Conservation (phyloP, 2,797 vertebrate species). For the Pseudomugil gertrudae region DNA sequence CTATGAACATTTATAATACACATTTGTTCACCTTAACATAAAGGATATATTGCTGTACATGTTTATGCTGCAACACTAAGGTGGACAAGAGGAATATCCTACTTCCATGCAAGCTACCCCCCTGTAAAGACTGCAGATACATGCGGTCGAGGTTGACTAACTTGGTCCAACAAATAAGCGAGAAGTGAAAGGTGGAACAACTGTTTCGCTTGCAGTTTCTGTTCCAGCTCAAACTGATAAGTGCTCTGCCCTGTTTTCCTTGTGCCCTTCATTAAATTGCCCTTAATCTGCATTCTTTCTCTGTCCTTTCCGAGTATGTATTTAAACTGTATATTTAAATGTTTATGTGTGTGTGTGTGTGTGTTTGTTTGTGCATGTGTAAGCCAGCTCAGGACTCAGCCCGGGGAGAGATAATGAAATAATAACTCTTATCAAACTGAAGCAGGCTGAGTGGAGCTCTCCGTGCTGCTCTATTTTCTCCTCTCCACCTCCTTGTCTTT, state of each 20-base stretch:
- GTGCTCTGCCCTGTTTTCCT: slow-evolving; percentile 61
- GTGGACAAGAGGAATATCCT: slow-evolving; percentile 44
- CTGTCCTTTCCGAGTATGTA: slow-evolving; percentile 31
- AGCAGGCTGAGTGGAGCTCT: slow-evolving; percentile 74
- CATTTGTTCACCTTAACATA: too few species aligned
- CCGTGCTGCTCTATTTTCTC: slow-evolving; percentile 47
- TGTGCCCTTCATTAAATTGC: slow-evolving; percentile 63
- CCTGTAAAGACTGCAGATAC: slow-evolving; percentile 11
- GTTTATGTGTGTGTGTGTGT: slow-evolving; percentile 23
- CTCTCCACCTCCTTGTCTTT: slow-evolving; percentile 56
- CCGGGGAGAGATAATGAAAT: slow-evolving; percentile 81
- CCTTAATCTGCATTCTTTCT: slow-evolving; percentile 67
- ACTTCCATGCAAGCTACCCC: slow-evolving; percentile 15
- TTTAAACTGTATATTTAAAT: slow-evolving; percentile 37
- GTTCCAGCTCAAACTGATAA: slow-evolving; percentile 58
- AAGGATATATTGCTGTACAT: not conserved
- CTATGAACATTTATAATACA: too few species aligned
- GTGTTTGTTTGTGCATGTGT: slow-evolving; percentile 28
- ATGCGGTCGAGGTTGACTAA: not conserved
- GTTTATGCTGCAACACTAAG: slow-evolving; percentile 1
- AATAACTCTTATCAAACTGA: slow-evolving; percentile 82
- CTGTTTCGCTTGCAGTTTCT: slow-evolving; percentile 49
- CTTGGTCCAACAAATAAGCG: slow-evolving; percentile 25
- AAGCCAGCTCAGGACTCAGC: slow-evolving; percentile 69
- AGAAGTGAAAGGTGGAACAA: slow-evolving; percentile 46